Percentiles rank a stretch among this genome's conserved stretches.
Conservation (phyloP, 2,888 invertebrate species). For the Cloeon dipterum region DNA sequence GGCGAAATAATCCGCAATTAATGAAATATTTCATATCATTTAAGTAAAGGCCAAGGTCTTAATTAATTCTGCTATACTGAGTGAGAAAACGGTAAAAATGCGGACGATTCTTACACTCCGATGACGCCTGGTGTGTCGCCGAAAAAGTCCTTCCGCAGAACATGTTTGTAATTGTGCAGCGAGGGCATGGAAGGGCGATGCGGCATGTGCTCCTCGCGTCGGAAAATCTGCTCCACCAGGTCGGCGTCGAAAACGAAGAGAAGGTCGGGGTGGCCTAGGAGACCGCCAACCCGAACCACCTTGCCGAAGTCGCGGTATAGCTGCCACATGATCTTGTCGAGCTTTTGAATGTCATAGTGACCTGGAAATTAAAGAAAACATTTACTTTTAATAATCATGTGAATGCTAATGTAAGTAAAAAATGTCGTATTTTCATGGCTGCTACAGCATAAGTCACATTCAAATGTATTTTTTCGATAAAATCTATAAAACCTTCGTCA, state of each 20-base stretch:
- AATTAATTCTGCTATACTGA: too few relatives aligned
- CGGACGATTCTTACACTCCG: constrained; percentile 55
- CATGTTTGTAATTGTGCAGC: constrained; percentile 46
- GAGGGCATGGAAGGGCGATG: constrained; percentile 54
- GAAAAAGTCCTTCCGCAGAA: constrained; percentile 40
- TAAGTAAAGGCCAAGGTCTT: too few relatives aligned
- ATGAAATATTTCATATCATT: too few relatives aligned
- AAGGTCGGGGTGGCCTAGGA: constrained; percentile 48
- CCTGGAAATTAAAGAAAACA: too few relatives aligned
- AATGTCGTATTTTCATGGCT: too few relatives aligned
- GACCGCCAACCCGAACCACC: constrained; percentile 39
- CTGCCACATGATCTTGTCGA: constrained; percentile 36
- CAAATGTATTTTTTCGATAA: too few relatives aligned
- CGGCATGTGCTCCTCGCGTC: constrained; percentile 41
- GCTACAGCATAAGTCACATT: too few relatives aligned
- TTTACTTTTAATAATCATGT: too few relatives aligned
- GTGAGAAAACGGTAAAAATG: too few relatives aligned
- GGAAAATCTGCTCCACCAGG: constrained; percentile 42
- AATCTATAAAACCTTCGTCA: too few relatives aligned
- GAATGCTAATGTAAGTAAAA: too few relatives aligned
- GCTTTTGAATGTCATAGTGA: constrained; percentile 34
- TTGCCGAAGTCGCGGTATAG: constrained; percentile 36
- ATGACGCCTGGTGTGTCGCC: constrained; percentile 41
- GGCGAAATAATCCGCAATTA: too few relatives aligned
- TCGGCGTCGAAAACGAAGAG: constrained; percentile 45